Evolutionary conservation across 1,140 invertebrate genomes (phyloP).

Genomic region (Heterodera schachtii): DNA sequence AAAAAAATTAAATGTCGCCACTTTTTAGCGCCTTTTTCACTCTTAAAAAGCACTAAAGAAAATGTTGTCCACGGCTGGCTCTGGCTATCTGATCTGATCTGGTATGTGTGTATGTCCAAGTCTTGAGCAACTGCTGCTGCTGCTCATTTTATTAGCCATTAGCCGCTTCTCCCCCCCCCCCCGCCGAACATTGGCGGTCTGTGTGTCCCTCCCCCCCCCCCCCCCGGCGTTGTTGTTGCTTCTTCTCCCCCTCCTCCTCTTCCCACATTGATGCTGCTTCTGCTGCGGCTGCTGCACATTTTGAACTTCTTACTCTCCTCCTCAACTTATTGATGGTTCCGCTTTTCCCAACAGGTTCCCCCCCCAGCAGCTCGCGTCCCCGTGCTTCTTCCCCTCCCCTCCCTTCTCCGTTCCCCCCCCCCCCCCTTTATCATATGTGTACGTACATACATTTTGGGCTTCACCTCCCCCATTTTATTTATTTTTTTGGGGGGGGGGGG

Average conservation of each 20-base stretch:
- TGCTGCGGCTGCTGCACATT: neutral
- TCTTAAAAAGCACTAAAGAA: no score
- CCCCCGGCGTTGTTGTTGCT: no score
- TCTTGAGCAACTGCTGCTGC: neutral
- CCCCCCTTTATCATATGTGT: neutral
- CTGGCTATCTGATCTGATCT: neutral
- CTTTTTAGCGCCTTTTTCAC: no score
- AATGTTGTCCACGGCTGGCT: no score
- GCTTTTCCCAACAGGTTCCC: neutral
- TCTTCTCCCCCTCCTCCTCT: no score
- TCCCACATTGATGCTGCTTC: neutral
- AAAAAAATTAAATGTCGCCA: no score
- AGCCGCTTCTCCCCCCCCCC: neutral
- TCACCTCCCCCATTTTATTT: neutral
- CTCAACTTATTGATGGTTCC: neutral
- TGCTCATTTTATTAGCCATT: conserved; percentile 2
- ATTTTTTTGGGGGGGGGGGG: neutral
- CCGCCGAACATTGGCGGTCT: neutral
- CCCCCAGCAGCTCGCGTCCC: no score
- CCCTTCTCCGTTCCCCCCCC: no score
- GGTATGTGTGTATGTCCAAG: neutral
- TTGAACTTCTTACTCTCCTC: neutral
- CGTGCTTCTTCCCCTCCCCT: neutral
- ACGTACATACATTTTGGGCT: neutral
- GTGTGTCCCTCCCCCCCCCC: neutral